Evolutionary conservation across 2,888 invertebrate genomes (phyloP), one percentile per base, ranked within the genome.

Genomic region (Lathronympha strigana): DNA sequence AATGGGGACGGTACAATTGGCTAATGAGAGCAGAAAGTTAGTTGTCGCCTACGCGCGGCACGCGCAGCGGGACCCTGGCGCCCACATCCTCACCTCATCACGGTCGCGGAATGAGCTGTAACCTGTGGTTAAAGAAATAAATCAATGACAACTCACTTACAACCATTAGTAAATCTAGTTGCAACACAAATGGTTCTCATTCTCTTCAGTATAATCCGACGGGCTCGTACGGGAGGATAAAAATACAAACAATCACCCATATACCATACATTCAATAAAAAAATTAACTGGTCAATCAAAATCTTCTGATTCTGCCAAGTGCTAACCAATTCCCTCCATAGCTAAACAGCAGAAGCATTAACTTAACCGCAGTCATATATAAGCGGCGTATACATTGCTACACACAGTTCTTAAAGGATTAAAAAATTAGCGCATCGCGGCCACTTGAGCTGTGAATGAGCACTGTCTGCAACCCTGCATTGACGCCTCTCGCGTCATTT

Each of bases 11-110:
- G 47, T 49, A 66, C 66, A 66, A 66, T 66, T 66, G 66, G 51
- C 60, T 66, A 66, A 66, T 66, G 66, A 66, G 66, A 43, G 60
- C 66, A 61, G 66, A 66, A 66, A 66, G 66, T 60, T 47, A 64
- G 60, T 47, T 58, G 31, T 45, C 66, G 60, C 66, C 60, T 60
- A 58, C 58, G 54, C 60, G 53, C 28, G 45, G 49, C 28, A 11
- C 49, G 19, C 38, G 25, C 47, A 9, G 47, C 17, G 25, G 54
- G 43, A 57, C 57, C 57, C 43, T 57, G 57, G 57, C 57, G 57
- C 57, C 57, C 57, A 57, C 57, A 45, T 57, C 45, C 25, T 36
- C 36, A 36, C 36, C 36, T 53, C 53, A 53, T 53, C 28, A 28
- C 45, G 19, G 28, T 31, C 31, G 19, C 36, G 13, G 6, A 38